These are phyloP conservation scores for Lutjanus campechanus DNA, from an alignment of 2,797 vertebrate species.

Conservation along the genomic window DNA sequence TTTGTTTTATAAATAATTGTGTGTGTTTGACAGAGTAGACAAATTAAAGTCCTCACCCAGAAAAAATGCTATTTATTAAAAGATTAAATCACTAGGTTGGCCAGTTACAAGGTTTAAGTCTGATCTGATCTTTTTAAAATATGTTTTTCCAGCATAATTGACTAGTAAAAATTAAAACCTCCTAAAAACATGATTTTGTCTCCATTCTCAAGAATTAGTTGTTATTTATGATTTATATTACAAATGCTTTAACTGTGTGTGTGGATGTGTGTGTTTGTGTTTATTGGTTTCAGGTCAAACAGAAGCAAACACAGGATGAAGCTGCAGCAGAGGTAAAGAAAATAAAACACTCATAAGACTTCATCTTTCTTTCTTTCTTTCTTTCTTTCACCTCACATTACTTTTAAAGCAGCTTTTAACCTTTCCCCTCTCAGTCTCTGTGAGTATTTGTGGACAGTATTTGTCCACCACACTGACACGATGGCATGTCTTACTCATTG, in stretches of 20 bases:
- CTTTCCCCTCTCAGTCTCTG: background rate
- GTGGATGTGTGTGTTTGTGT: conserved; percentile 9
- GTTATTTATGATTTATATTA: background rate
- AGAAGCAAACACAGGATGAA: conserved; percentile 41
- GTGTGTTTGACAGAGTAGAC: no score
- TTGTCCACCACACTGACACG: background rate
- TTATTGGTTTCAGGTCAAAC: conserved; percentile 70
- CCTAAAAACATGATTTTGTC: no score
- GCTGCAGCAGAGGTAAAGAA: conserved; percentile 66
- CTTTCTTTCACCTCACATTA: background rate
- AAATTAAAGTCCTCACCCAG: no score
- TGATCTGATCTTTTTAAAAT: no score
- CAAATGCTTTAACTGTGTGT: background rate
- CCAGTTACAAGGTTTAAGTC: no score
- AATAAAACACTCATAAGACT: background rate
- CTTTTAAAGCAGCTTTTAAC: background rate
- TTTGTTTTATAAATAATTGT: no score
- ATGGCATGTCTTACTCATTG: conserved; percentile 7
- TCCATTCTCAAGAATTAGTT: no score
- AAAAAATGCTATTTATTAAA: no score
- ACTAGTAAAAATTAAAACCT: no score
- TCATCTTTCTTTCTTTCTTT: background rate
- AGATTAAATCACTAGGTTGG: no score
- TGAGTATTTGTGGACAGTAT: background rate
- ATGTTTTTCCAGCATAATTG: no score